phyloP scores from a whole-genome alignment of 1,140 invertebrate genomes.

The Drosophila kurseongensis region DNA sequence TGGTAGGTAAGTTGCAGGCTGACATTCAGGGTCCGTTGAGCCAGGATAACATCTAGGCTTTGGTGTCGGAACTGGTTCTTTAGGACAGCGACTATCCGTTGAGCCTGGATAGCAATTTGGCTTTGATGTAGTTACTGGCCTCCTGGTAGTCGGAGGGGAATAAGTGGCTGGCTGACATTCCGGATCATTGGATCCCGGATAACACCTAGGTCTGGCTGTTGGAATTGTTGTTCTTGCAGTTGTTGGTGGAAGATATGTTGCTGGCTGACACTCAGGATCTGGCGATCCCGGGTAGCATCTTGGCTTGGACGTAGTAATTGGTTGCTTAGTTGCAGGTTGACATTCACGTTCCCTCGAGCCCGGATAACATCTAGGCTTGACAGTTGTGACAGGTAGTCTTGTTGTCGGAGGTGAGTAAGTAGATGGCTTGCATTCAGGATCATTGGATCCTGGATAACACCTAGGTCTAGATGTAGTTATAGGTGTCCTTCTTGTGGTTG shows the following conservation, averaged over 20 bases:
- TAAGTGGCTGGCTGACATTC: slow-evolving; percentile 1
- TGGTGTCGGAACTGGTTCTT: slow-evolving; percentile 1
- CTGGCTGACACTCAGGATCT: slow-evolving; percentile 83
- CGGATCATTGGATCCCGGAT: slow-evolving; percentile 73
- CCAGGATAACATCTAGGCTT: slow-evolving; percentile 44
- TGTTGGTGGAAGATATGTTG: slow-evolving; percentile 21
- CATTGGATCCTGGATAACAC: slow-evolving; percentile 47
- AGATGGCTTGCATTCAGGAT: slow-evolving; percentile 24
- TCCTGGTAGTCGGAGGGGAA: slow-evolving; percentile 28
- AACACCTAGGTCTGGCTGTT: slow-evolving; percentile 62
- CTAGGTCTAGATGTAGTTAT: slow-evolving; percentile 68
- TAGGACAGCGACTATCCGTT: slow-evolving; percentile 21
- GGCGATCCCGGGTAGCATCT: slow-evolving; percentile 60
- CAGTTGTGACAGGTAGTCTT: slow-evolving; percentile 17
- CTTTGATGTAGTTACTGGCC: slow-evolving; percentile 23
- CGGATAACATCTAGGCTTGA: slow-evolving; percentile 57
- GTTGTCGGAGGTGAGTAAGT: slow-evolving; percentile 8
- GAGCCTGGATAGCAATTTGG: slow-evolving; percentile 37
- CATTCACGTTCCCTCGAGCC: slow-evolving; percentile 68
- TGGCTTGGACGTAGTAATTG: slow-evolving; percentile 29
- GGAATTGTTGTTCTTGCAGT: slow-evolving; percentile 43
- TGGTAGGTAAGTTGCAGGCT: slow-evolving; percentile 23
- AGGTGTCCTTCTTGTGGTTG: slow-evolving; percentile 63
- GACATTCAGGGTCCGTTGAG: slow-evolving; percentile 26
- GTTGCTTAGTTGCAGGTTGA: slow-evolving; percentile 68